Base-by-base conservation (phyloP, 2,797 vertebrate genomes). In the Notolepis coatsorum region DNA sequence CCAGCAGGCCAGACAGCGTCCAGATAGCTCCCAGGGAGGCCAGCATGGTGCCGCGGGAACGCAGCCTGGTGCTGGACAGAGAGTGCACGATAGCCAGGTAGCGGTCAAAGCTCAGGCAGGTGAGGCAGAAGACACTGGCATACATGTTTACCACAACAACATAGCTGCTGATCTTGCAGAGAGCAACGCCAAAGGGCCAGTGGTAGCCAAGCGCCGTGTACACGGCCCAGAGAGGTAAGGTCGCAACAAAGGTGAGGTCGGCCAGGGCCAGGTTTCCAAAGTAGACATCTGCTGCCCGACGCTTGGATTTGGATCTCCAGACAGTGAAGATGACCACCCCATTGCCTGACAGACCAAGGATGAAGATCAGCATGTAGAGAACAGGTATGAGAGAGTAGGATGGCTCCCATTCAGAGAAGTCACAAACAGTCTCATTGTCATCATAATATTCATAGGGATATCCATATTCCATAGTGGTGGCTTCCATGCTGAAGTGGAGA, bases 81-180 rank as follows among this genome's bases (percentile, higher is more conserved):
- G 94, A 94, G 80, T 93, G 93, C 35, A 94, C 91, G 17, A 96
- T 94, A 84, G 94, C 95, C 81, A 96, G 87, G 86, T 96, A 96
- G 64, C 96, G 95, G 86, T 97, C 94, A 67, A 96, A 92, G 71
- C 96, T 97, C 61, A 97, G 92, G 76, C 95, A 95, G 67, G 93
- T 95, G 61, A 96, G 94, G 86, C 96, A 96, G 87, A 96, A 97
- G 42, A 95, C 95, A 1, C 96, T 96, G 80, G 96, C 94, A 24
- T 97, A 97, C 95, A 96, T 96, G 90, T 95, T 96, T 69, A 97
- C 94, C 73, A 97, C 92, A 58, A 96, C 95, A 18, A 95, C 79
- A 5, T 95, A 96, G 67, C 95, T 95, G 89, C 96, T 95, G 75
- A 96, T 85, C 82, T 96, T 96, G 84, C 96, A 97, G 48, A 97